These are phyloP conservation scores for Argyresthia albistria DNA, from an alignment of 2,888 invertebrate genomes.

Conservation along the genomic window DNA sequence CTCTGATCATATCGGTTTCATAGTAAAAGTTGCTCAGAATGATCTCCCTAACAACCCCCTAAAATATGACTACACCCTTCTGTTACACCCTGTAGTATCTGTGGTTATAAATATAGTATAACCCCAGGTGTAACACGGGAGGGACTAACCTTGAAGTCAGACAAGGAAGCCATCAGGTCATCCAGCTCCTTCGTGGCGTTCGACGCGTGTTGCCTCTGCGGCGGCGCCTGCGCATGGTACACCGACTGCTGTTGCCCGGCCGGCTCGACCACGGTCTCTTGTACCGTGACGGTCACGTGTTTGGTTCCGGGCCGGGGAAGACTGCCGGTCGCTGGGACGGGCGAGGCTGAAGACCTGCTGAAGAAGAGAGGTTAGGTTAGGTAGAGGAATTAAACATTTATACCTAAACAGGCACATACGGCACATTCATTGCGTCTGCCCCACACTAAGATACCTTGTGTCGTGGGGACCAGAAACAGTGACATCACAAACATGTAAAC, in stretches of 20 bases:
- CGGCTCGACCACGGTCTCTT: constrained; percentile 67
- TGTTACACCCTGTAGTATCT: no score
- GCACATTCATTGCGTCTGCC: no score
- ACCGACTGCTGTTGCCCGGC: constrained; percentile 49
- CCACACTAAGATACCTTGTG: no score
- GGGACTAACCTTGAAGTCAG: constrained; percentile 91
- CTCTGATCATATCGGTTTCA: no score
- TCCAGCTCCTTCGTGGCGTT: constrained; percentile 95
- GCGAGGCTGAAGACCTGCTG: constrained; percentile 11
- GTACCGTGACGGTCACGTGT: constrained; percentile 70
- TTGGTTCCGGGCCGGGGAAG: constrained; percentile 68
- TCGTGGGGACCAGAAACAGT: no score
- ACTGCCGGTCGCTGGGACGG: constrained; percentile 30
- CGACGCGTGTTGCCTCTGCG: constrained; percentile 75
- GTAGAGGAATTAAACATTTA: not conserved
- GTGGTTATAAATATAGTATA: no score
- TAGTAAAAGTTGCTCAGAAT: no score
- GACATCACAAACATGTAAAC: no score
- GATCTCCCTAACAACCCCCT: no score
- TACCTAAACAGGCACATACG: not conserved
- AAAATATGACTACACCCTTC: no score
- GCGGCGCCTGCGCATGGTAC: constrained; percentile 21
- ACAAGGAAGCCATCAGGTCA: constrained; percentile 95
- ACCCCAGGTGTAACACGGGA: no score
- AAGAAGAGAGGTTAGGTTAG: not conserved